Conservation (phyloP, 2,797 vertebrate genomes). For the Pampus argenteus region DNA sequence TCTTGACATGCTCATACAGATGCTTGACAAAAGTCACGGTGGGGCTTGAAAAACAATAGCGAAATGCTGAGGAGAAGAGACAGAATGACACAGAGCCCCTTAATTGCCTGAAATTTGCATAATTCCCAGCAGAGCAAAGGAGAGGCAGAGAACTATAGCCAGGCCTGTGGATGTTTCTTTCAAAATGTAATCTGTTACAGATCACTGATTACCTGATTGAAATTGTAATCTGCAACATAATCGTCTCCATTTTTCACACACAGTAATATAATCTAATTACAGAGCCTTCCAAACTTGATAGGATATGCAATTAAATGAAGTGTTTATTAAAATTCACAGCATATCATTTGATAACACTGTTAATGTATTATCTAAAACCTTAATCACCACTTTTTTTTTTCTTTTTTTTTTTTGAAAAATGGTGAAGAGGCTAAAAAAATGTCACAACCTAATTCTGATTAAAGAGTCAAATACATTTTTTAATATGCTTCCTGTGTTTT, state of each 20-base stretch:
- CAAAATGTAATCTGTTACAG: conserved; percentile 76
- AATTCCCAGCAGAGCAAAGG: conserved; percentile 54
- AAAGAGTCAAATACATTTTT: background rate
- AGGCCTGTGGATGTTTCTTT: conserved; percentile 53
- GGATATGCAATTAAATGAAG: conserved; percentile 61
- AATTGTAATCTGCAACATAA: conserved; percentile 76
- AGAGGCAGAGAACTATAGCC: conserved; percentile 40
- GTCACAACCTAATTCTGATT: conserved; percentile 4
- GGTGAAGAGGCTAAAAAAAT: background rate
- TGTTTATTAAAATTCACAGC: conserved; percentile 60
- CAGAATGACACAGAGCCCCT: conserved; percentile 62
- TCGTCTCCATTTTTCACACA: conserved; percentile 71
- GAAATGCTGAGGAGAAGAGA: conserved; percentile 46
- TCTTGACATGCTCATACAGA: conserved; percentile 57
- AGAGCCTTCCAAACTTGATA: conserved; percentile 57
- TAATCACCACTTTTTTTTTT: conserved; percentile 48
- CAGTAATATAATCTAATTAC: conserved; percentile 70
- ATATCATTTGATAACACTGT: conserved; percentile 59
- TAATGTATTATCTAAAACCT: conserved; percentile 54
- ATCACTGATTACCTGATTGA: conserved; percentile 79
- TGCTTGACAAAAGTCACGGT: conserved; percentile 67
- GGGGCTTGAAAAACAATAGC: conserved; percentile 58
- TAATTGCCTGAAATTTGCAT: conserved; percentile 75
- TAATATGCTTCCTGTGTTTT: conserved; percentile 5
- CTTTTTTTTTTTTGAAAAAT: conserved; percentile 4